Evolutionary conservation across 2,797 vertebrate species (phyloP), one percentile per base, ranked within the genome.

Genomic region (Protosalanx chinensis): DNA sequence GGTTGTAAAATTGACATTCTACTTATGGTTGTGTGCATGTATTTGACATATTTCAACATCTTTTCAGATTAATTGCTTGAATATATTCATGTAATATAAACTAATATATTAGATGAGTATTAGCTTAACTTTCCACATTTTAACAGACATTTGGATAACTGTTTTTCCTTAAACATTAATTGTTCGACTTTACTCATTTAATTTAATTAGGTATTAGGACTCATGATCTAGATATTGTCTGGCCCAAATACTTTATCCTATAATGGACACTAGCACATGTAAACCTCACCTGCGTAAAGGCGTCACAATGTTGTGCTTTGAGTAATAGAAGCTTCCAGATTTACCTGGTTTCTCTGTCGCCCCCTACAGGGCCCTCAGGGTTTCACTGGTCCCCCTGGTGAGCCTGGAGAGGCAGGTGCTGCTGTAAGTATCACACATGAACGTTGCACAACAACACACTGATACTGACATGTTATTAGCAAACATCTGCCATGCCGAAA

Each of bases 311-410:
- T 16, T 67, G 7, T 66, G 8, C n/a, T 33, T 23, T 37, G 20
- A 8, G n/a, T 13, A 4, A 5, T n/a, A 18, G 16, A n/a, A 6
- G 1, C 4, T 18, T 27, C 16, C 53, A 20, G n/a, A 16, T n/a
- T 58, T 32, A 7, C 33, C 29, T 62, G 33, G 33, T 20, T 3
- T 51, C 23, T 67, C 23, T 68, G 63, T 84, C 67, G 70, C 59
- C 60, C 51, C 63, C 1, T 79, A 73, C 80, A 99, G 98, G 98
- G 98, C 90, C 96, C 97, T 78, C 97, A 97, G 92, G 98, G 98
- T 89, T 96, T 98, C 92, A 94, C 95, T 91, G 98, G 98, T 12
- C 96, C 96, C 75, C 95, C 96, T 78, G 98, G 98, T 87, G 98
- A 99, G 91, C 90, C 98, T 0, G 98, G 98, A 59, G 97, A 99